Evolutionary conservation across 2,797 vertebrate species (phyloP).

Genomic region (Leptatherina wallacei): DNA sequence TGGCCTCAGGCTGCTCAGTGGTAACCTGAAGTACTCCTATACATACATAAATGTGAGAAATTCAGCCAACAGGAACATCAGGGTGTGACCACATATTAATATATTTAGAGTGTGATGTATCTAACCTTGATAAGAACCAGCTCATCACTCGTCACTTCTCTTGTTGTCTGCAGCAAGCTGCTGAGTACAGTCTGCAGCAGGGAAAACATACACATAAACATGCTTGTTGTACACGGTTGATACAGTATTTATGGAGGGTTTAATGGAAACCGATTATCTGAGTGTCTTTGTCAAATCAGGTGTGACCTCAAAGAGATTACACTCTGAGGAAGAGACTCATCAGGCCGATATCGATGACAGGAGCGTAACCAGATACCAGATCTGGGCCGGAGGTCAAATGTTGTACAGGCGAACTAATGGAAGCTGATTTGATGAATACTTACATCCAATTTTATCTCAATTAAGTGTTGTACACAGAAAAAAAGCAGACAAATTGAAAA

Average conservation of each 20-base stretch:
- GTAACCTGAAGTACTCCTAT: slow-evolving; percentile 84
- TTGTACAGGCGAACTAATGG: slow-evolving; percentile 42
- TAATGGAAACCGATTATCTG: slow-evolving; percentile 27
- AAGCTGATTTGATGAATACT: slow-evolving; percentile 61
- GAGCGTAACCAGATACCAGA: slow-evolving; percentile 63
- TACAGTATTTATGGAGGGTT: slow-evolving; percentile 17
- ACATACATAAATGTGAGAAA: neutral
- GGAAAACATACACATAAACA: slow-evolving; percentile 22
- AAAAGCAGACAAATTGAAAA: slow-evolving; percentile 23
- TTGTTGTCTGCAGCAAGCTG: slow-evolving; percentile 77
- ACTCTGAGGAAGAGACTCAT: slow-evolving; percentile 58
- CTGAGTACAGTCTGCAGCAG: slow-evolving; percentile 76
- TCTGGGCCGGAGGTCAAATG: slow-evolving; percentile 51
- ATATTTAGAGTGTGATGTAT: neutral
- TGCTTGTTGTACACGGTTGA: neutral
- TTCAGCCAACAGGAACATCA: neutral
- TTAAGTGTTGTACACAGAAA: slow-evolving; percentile 25
- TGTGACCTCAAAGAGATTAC: slow-evolving; percentile 55
- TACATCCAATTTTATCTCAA: slow-evolving; percentile 36
- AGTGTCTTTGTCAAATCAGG: slow-evolving; percentile 59
- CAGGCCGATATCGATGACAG: slow-evolving; percentile 60
- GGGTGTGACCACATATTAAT: neutral
- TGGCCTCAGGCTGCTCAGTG: slow-evolving; percentile 56
- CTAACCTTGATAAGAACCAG: slow-evolving; percentile 79
- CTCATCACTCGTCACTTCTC: slow-evolving; percentile 62